These are phyloP conservation scores for Tachysurus vachellii DNA, from an alignment of 2,113 vertebrate species.

Conservation along the genomic window DNA sequence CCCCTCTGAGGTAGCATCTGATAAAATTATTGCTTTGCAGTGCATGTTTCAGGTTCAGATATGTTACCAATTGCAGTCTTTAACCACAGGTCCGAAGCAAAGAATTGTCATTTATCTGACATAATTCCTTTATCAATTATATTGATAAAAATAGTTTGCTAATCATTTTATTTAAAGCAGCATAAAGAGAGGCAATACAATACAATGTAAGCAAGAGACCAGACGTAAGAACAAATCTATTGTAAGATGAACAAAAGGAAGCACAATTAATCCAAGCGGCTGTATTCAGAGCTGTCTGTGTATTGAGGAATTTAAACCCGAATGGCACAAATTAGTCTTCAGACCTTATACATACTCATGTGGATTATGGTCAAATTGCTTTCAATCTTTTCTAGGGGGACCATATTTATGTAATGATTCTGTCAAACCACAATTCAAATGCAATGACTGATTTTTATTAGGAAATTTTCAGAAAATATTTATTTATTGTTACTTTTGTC, in stretches of 20 bases:
- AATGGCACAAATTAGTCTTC: background rate
- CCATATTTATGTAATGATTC: too few species aligned
- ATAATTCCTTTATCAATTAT: background rate
- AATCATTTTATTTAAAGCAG: background rate
- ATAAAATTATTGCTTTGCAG: conserved; percentile 13
- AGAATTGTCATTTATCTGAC: background rate
- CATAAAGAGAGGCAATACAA: background rate
- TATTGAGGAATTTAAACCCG: background rate
- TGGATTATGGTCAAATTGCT: background rate
- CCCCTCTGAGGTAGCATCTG: conserved; percentile 25
- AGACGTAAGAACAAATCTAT: background rate
- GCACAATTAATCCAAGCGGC: background rate
- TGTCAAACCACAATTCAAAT: too few species aligned
- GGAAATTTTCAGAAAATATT: too few species aligned
- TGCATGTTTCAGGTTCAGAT: background rate
- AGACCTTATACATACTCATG: background rate
- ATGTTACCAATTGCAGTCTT: background rate
- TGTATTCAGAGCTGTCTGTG: background rate
- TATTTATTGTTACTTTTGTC: too few species aligned
- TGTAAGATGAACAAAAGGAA: background rate
- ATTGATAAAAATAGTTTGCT: background rate
- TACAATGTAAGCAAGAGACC: background rate
- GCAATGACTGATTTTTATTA: too few species aligned
- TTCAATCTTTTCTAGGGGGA: too few species aligned
- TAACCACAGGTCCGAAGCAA: background rate